These are phyloP conservation scores for Micromussa lordhowensis DNA, from an alignment of 92 coral and sea anemone species.

Conservation along the genomic window DNA sequence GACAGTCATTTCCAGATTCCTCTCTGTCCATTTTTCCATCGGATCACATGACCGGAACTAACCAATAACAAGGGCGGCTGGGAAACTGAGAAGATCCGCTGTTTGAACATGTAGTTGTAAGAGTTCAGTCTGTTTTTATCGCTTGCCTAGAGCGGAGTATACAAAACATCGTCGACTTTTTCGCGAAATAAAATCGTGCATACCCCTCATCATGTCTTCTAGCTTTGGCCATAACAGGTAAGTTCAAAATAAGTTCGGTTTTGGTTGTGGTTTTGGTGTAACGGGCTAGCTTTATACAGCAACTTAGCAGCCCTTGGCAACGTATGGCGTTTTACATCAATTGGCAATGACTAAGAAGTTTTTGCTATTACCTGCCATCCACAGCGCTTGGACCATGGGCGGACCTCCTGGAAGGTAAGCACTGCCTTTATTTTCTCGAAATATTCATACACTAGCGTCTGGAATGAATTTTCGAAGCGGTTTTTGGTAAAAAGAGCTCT, in stretches of 20 bases:
- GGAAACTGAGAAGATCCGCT: conserved; percentile 35
- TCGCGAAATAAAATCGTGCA: background rate
- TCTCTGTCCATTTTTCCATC: background rate
- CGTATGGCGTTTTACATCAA: conserved; percentile 59
- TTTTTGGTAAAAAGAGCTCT: background rate
- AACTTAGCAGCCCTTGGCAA: conserved; percentile 54
- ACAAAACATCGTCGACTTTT: background rate
- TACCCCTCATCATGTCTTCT: conserved; percentile 25
- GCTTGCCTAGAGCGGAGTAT: conserved; percentile 9
- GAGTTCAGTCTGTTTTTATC: background rate
- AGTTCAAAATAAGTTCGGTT: background rate
- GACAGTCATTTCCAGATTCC: background rate
- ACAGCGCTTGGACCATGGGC: conserved; percentile 78
- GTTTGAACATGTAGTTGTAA: conserved; percentile 33
- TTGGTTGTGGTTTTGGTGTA: conserved; percentile 1
- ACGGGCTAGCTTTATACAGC: background rate
- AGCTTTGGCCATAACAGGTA: conserved; percentile 55
- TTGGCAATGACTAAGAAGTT: conserved; percentile 46
- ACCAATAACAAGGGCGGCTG: conserved; percentile 51
- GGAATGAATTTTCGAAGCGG: background rate
- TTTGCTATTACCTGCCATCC: conserved; percentile 38
- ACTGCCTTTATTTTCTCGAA: background rate
- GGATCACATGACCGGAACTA: conserved; percentile 57
- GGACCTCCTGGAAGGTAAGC: conserved; percentile 94
- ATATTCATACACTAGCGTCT: background rate